These are phyloP conservation scores for Austrolebias charrua DNA, from an alignment of 2,797 vertebrate species.

Conservation along the genomic window DNA sequence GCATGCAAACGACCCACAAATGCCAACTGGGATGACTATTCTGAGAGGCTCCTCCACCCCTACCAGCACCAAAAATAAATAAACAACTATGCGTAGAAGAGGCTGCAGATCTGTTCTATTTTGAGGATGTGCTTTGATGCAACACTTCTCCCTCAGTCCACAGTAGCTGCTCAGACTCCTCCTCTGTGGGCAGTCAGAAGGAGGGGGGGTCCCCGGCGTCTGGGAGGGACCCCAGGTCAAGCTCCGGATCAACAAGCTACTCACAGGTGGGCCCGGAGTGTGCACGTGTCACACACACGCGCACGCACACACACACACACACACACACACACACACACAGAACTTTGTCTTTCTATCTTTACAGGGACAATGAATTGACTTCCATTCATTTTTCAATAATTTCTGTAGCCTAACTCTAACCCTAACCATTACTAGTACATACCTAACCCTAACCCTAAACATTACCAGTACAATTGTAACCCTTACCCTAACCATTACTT, in stretches of 20 bases:
- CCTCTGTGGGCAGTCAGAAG: constrained; percentile 82
- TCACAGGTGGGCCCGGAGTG: constrained; percentile 64
- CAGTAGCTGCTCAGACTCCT: constrained; percentile 84
- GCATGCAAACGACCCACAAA: constrained; percentile 9
- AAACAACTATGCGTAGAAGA: neutral
- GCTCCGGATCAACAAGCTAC: constrained; percentile 64
- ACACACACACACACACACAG: no score
- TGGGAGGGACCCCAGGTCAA: constrained; percentile 73
- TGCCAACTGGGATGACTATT: neutral
- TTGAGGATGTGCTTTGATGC: constrained; percentile 1
- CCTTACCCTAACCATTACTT: no score
- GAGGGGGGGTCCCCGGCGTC: constrained; percentile 79
- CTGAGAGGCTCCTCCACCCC: neutral
- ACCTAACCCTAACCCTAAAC: no score
- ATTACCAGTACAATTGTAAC: no score
- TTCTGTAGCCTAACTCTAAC: no score
- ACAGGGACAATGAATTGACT: no score
- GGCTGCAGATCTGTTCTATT: neutral
- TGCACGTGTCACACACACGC: constrained; percentile 1
- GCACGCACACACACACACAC: neutral
- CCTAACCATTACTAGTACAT: no score
- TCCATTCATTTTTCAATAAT: no score
- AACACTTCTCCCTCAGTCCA: constrained; percentile 64
- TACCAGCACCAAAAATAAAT: neutral
- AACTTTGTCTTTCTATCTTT: no score